Percentiles rank a stretch among this genome's conserved stretches.
Evolutionary conservation across 1,140 invertebrate species (phyloP).

Genomic region (Panulirus ornatus): DNA sequence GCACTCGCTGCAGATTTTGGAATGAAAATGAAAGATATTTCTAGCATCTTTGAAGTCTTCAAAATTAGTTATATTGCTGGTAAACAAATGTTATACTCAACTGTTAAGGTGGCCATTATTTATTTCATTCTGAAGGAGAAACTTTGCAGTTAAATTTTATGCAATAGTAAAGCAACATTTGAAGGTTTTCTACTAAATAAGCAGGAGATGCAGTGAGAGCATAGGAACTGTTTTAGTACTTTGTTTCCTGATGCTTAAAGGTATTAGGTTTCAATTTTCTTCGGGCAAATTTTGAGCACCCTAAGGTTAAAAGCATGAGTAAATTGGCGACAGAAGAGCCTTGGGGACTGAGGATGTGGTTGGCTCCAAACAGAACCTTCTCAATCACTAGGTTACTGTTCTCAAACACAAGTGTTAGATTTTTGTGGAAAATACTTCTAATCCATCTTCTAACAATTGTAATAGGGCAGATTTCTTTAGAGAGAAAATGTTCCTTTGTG

Average conservation of each 20-base stretch:
- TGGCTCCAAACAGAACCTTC: conserved; percentile 20
- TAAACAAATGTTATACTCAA: not conserved
- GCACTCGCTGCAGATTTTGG: conserved; percentile 28
- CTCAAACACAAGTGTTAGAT: conserved; percentile 22
- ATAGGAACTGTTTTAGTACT: conserved; percentile 56
- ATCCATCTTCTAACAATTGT: conserved; percentile 6
- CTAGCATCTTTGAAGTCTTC: not conserved
- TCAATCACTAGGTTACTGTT: not conserved
- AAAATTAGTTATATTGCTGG: not conserved
- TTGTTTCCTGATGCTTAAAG: conserved; percentile 44
- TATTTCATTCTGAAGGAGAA: not conserved
- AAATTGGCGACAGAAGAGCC: conserved; percentile 47
- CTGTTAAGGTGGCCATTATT: conserved; percentile 41
- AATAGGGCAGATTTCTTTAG: not conserved
- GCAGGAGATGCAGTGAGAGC: conserved; percentile 54
- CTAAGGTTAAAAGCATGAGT: conserved; percentile 35
- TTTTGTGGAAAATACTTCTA: conserved; percentile 1
- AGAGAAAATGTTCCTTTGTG: not conserved
- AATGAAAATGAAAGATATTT: conserved; percentile 2
- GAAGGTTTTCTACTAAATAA: conserved; percentile 46
- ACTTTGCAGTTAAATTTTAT: conserved; percentile 38
- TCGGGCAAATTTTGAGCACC: conserved; percentile 49
- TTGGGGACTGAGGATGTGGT: conserved; percentile 35
- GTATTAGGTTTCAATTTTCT: conserved; percentile 10
- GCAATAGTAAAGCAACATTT: conserved; percentile 54